A percentile compares a stretch with the other conserved stretches of the same genome.
These are phyloP conservation scores for Palloptera scutellata DNA, from an alignment of 2,888 invertebrate genomes.

Conservation along the genomic window DNA sequence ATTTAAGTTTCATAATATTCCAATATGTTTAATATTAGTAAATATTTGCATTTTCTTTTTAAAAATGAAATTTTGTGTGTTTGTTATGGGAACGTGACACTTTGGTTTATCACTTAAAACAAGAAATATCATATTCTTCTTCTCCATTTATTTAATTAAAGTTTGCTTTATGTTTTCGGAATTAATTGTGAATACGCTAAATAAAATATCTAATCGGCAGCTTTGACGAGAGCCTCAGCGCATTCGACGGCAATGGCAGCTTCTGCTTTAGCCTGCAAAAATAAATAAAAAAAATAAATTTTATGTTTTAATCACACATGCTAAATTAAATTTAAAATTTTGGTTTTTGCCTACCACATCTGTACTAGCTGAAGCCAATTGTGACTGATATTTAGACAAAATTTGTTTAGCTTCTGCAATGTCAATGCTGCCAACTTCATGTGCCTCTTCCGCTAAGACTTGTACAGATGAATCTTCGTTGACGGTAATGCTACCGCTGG, in stretches of 20 bases:
- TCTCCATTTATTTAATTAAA: background rate
- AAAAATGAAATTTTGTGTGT: no score
- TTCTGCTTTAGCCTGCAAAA: slow-evolving; percentile 79
- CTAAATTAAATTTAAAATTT: slow-evolving; percentile 5
- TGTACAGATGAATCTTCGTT: slow-evolving; percentile 97
- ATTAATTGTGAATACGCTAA: slow-evolving; percentile 16
- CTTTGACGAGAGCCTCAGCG: slow-evolving; percentile 91
- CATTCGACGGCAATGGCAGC: slow-evolving; percentile 94
- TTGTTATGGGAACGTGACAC: no score
- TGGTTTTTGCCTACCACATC: slow-evolving; percentile 75
- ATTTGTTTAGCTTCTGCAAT: slow-evolving; percentile 81
- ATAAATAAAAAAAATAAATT: slow-evolving; percentile 25
- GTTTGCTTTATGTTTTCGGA: slow-evolving; percentile 19
- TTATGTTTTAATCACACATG: background rate
- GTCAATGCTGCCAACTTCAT: slow-evolving; percentile 84
- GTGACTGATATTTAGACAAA: slow-evolving; percentile 83
- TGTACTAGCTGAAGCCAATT: slow-evolving; percentile 78
- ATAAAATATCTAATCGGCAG: slow-evolving; percentile 69
- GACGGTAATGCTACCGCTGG: slow-evolving; percentile 94
- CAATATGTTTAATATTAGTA: no score
- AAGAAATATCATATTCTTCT: background rate
- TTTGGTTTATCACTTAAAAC: background rate
- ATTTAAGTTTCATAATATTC: no score
- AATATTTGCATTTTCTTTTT: no score
- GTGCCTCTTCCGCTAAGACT: slow-evolving; percentile 95